These are phyloP conservation scores for Callyntrura guangdongensis DNA, from an alignment of 2,888 invertebrate genomes.

Conservation along the genomic window DNA sequence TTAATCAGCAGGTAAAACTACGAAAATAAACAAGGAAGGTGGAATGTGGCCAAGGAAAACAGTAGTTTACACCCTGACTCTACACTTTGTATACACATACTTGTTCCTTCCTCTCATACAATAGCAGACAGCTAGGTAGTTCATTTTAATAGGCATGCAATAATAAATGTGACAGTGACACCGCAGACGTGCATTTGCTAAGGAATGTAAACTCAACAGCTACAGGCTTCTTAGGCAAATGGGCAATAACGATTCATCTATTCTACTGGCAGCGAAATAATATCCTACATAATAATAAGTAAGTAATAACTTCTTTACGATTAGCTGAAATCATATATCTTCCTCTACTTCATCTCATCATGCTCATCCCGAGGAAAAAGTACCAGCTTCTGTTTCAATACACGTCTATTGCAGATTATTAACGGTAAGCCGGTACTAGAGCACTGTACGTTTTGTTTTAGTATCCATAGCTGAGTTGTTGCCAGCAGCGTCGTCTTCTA, in stretches of 20 bases:
- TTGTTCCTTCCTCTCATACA: background rate
- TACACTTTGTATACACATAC: too few relatives aligned
- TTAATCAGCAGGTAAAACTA: slow-evolving; percentile 46
- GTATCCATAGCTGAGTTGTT: background rate
- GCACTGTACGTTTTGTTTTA: background rate
- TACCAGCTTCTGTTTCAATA: slow-evolving; percentile 17
- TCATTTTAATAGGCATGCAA: too few relatives aligned
- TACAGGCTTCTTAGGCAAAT: background rate
- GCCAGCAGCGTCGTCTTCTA: slow-evolving; percentile 17
- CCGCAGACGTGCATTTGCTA: background rate
- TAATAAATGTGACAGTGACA: slow-evolving; percentile 15
- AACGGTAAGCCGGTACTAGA: background rate
- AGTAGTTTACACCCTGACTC: background rate
- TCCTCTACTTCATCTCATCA: slow-evolving; percentile 31
- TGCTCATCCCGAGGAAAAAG: slow-evolving; percentile 12
- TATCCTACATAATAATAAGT: background rate
- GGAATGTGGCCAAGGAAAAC: background rate
- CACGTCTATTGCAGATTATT: too few relatives aligned
- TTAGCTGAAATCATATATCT: slow-evolving; percentile 7
- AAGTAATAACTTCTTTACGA: background rate
- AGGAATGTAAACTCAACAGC: background rate
- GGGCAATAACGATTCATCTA: background rate
- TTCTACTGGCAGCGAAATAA: background rate
- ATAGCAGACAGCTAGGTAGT: background rate
- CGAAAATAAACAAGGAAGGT: slow-evolving; percentile 45